phyloP scores from a whole-genome alignment of 2,797 vertebrate species.

The Xiphophorus birchmanni region DNA sequence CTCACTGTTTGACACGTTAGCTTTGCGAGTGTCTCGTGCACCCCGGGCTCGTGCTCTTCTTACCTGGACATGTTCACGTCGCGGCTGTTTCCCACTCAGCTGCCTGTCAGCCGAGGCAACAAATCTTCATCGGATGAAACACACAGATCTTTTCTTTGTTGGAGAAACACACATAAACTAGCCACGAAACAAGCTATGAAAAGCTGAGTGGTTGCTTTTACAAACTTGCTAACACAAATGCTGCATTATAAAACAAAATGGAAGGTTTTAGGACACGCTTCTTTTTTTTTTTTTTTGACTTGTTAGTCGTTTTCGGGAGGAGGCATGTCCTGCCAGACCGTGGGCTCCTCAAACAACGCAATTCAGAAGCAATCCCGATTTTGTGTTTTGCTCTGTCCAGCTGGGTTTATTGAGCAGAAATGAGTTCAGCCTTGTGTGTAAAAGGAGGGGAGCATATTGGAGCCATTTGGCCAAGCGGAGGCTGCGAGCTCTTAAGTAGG shows the following conservation, averaged over 20 bases:
- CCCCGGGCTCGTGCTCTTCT: not conserved
- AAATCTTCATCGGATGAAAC: not conserved
- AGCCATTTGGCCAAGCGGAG: conserved; percentile 28
- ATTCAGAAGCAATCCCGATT: not conserved
- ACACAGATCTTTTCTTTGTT: not conserved
- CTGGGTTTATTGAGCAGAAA: not conserved
- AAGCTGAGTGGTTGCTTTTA: not conserved
- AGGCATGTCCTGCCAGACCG: conserved; percentile 6
- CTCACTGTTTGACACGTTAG: not conserved
- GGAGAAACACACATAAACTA: not conserved
- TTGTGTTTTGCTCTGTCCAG: not conserved
- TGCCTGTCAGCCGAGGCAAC: not conserved
- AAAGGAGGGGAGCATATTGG: conserved; percentile 24
- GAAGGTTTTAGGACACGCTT: not conserved
- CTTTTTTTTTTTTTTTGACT: not conserved
- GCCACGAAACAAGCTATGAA: not conserved
- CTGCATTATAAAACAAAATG: not conserved
- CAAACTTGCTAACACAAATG: not conserved
- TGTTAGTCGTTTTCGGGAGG: not conserved
- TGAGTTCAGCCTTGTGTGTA: not conserved
- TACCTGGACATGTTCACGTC: not conserved
- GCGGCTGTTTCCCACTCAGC: not conserved
- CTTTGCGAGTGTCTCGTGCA: not conserved
- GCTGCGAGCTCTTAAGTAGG: conserved; percentile 15
- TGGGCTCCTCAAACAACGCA: conserved; percentile 18